A percentile compares a stretch with the other conserved stretches of the same genome.
These are phyloP conservation scores for Pteruthius melanotis DNA, from an alignment of 2,113 vertebrate genomes.

Conservation along the genomic window DNA sequence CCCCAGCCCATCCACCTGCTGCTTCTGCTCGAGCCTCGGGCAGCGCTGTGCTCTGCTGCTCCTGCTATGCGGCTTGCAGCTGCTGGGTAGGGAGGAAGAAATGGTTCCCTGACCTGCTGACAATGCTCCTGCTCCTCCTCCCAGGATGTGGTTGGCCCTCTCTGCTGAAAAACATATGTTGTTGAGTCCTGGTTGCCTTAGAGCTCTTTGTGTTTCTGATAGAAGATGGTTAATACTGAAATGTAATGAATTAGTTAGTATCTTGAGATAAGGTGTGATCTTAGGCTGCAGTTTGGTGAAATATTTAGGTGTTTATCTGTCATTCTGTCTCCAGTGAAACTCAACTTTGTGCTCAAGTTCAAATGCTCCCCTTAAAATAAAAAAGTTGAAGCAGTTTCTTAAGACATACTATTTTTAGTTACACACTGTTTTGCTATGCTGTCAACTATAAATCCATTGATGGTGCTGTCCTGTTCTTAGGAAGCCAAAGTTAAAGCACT, in stretches of 20 bases:
- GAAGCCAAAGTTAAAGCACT: neutral
- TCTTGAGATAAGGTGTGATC: neutral
- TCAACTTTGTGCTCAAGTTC: neutral
- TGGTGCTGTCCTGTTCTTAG: neutral
- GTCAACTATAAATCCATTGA: neutral
- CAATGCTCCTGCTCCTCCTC: neutral
- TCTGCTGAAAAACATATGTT: neutral
- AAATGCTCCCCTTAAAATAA: neutral
- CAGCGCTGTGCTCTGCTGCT: neutral
- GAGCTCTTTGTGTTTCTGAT: neutral
- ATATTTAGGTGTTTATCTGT: neutral
- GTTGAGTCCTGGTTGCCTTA: neutral
- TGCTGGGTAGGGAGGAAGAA: neutral
- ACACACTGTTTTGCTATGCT: neutral
- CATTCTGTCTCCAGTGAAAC: neutral
- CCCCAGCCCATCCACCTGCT: neutral
- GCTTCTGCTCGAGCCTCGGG: neutral
- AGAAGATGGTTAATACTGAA: neutral
- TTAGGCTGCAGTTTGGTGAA: neutral
- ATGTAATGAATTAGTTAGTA: neutral
- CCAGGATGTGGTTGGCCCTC: neutral
- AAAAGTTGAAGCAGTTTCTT: neutral
- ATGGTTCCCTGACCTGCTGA: neutral
- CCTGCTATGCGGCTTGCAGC: accelerated
- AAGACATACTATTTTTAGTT: neutral